A percentile compares a stretch with the other conserved stretches of the same genome.
Conservation (phyloP, 1,140 invertebrate genomes). For the Meloidogyne floridensis region DNA sequence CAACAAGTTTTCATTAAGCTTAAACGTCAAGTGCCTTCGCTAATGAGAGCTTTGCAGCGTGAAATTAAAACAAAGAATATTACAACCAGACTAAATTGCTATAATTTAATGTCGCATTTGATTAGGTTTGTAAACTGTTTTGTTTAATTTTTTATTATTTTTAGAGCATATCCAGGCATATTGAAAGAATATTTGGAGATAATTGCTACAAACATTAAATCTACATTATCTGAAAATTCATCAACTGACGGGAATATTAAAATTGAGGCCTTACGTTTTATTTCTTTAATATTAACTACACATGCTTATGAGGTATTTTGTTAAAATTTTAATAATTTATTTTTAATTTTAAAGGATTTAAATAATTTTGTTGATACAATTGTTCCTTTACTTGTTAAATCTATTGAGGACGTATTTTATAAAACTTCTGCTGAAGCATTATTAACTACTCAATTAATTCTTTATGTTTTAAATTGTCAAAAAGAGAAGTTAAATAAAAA, state of each 20-base stretch:
- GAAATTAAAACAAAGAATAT: conserved; percentile 91
- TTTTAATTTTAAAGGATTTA: conserved; percentile 69
- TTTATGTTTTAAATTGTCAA: conserved; percentile 77
- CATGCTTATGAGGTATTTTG: conserved; percentile 74
- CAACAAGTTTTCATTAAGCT: conserved; percentile 17
- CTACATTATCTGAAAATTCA: conserved; percentile 75
- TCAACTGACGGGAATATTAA: conserved; percentile 87
- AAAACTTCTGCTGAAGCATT: conserved; percentile 95
- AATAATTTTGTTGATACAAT: conserved; percentile 79
- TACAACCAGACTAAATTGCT: conserved; percentile 88
- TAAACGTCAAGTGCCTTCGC: conserved; percentile 67
- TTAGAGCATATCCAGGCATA: conserved; percentile 43
- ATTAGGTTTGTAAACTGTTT: conserved; percentile 70
- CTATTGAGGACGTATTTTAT: conserved; percentile 84
- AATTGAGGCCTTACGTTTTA: conserved; percentile 90
- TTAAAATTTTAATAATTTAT: neutral
- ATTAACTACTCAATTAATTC: conserved; percentile 86
- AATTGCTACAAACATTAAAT: conserved; percentile 38
- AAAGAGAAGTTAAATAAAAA: neutral
- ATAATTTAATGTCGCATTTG: conserved; percentile 85
- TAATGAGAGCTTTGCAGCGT: conserved; percentile 84
- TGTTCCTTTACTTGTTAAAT: conserved; percentile 72
- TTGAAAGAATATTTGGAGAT: conserved; percentile 42
- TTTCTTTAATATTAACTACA: conserved; percentile 81
- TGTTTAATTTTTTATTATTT: conserved; percentile 31